Percentiles rank a stretch among this genome's conserved stretches.
phyloP scores from a whole-genome alignment of 2,113 vertebrate genomes.

The Nycticryphes semicollaris region DNA sequence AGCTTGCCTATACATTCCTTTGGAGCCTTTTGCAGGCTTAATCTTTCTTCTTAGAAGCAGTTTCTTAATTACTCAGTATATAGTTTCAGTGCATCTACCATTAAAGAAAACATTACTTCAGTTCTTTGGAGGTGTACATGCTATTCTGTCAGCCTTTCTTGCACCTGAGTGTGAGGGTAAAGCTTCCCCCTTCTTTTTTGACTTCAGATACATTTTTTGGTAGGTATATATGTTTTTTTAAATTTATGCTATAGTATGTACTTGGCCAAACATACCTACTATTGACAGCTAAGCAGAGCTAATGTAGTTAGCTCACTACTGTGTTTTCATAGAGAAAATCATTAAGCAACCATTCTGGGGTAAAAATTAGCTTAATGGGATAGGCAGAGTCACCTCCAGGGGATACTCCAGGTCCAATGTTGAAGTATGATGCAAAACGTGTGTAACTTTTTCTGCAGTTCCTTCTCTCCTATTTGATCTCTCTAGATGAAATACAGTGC shows the following conservation, averaged over 20 bases:
- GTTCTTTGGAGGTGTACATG: neutral
- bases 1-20: neutral
- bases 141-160: neutral
- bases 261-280: neutral
- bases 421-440: accelerated
- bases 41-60: neutral
- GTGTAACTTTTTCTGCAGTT: accelerated
- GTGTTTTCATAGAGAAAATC: neutral
- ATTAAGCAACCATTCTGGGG: neutral
- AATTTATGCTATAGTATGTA: neutral
- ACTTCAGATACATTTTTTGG: neutral
- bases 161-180: neutral
- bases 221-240: neutral
- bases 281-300: neutral
- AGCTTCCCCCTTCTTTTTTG: neutral
- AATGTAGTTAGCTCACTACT: neutral
- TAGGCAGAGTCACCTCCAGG: neutral
- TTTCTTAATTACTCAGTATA: neutral
- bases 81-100: neutral
- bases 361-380: neutral
- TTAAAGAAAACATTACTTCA: neutral
- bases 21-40: neutral
- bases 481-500: neutral
- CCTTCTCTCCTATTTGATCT: neutral
- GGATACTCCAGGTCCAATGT: neutral